Conservation (phyloP, 2,888 invertebrate species). For the Cantharis lateralis region DNA sequence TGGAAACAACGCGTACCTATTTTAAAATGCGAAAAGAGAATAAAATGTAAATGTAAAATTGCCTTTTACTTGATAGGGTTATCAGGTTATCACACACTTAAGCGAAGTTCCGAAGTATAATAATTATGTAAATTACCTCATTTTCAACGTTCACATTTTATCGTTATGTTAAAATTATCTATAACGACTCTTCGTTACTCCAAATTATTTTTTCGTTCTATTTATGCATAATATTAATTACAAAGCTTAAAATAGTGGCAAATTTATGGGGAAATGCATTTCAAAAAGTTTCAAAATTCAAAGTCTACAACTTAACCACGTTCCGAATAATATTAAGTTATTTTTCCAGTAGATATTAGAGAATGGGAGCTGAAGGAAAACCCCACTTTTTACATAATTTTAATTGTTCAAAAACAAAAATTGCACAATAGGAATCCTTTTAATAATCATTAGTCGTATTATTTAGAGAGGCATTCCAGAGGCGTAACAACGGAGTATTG, state of each 20-base stretch:
- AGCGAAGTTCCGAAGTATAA: constrained; percentile 18
- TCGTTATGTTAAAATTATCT: not conserved
- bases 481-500: too few relatives aligned
- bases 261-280: not conserved
- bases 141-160: not conserved
- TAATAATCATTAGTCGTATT: too few relatives aligned
- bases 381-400: too few relatives aligned
- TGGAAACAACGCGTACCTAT: not conserved
- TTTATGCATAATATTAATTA: not conserved
- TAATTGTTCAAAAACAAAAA: too few relatives aligned
- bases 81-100: constrained; percentile 4
- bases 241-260: not conserved
- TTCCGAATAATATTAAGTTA: too few relatives aligned
- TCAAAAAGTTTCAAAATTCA: not conserved
- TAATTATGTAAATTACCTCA: constrained; percentile 23
- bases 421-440: too few relatives aligned
- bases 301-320: too few relatives aligned
- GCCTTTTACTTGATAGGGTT: constrained; percentile 4
- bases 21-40: not conserved
- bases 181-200: not conserved
- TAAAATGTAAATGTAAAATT: not conserved
- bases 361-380: too few relatives aligned
- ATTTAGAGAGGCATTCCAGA: too few relatives aligned
- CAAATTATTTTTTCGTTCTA: not conserved
- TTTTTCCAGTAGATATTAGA: too few relatives aligned